Evolutionary conservation across 2,888 invertebrate genomes (phyloP).

Genomic region (Synanthedon andrenaeformis): DNA sequence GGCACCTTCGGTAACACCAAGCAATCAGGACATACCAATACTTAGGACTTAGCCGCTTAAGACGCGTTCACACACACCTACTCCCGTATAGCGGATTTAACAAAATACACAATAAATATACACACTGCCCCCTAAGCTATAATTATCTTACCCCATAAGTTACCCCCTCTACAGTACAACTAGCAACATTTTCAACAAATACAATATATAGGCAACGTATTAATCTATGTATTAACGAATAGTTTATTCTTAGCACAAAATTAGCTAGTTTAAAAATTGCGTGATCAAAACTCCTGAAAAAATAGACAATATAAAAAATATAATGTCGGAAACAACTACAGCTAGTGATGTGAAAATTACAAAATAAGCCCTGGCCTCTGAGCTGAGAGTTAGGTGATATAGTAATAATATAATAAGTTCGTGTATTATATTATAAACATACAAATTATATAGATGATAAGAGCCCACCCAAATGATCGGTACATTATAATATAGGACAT

Average conservation of each 20-base stretch:
- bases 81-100: not conserved
- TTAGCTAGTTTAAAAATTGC: constrained; percentile 47
- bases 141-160: constrained; percentile 13
- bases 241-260: constrained; percentile 25
- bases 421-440: constrained; percentile 20
- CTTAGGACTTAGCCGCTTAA: constrained; percentile 5
- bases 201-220: not conserved
- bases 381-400: constrained; percentile 23
- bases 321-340: constrained; percentile 40
- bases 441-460: constrained; percentile 15
- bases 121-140: constrained; percentile 22
- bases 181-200: constrained; percentile 20
- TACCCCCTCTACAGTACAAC: constrained; percentile 27
- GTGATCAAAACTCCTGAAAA: constrained; percentile 41
- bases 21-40: constrained; percentile 60
- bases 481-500: constrained; percentile 13
- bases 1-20: constrained; percentile 86
- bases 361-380: constrained; percentile 46
- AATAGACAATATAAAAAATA: constrained; percentile 22
- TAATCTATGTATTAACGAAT: not conserved
- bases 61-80: constrained; percentile 17
- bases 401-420: constrained; percentile 23
- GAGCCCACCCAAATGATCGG: constrained; percentile 13
- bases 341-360: constrained; percentile 37
- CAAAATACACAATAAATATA: constrained; percentile 33